phyloP scores from a whole-genome alignment of 2,113 vertebrate genomes.

The Accipiter cooperii region DNA sequence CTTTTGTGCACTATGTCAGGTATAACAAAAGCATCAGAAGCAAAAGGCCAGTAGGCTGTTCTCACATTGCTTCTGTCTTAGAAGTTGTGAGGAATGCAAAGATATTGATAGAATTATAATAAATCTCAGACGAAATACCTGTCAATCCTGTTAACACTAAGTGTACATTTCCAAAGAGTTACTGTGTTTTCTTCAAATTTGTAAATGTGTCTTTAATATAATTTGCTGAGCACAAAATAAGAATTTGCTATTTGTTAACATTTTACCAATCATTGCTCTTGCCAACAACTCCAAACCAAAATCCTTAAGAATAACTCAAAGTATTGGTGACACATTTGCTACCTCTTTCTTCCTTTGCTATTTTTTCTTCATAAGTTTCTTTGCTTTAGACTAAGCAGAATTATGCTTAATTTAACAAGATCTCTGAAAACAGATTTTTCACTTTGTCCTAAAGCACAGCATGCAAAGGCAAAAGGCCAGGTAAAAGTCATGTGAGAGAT shows the following conservation, averaged over 20 bases:
- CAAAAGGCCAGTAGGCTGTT: not conserved
- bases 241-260: not conserved
- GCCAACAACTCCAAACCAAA: not conserved
- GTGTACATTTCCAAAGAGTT: not conserved
- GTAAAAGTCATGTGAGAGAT: not conserved
- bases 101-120: not conserved
- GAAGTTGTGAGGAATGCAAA: not conserved
- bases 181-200: not conserved
- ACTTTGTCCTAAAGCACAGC: not conserved
- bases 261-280: not conserved
- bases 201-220: not conserved
- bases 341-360: not conserved
- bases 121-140: not conserved
- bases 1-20: not conserved
- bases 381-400: not conserved
- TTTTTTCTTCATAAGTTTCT: not conserved
- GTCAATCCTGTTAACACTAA: not conserved
- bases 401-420: not conserved
- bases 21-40: not conserved
- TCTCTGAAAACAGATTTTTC: not conserved
- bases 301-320: not conserved
- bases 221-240: not conserved
- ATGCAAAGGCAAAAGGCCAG: not conserved
- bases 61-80: not conserved
- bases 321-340: accelerated